Evolutionary conservation across 1,140 invertebrate genomes (phyloP).

Genomic region (Aphaenogaster rudis): DNA sequence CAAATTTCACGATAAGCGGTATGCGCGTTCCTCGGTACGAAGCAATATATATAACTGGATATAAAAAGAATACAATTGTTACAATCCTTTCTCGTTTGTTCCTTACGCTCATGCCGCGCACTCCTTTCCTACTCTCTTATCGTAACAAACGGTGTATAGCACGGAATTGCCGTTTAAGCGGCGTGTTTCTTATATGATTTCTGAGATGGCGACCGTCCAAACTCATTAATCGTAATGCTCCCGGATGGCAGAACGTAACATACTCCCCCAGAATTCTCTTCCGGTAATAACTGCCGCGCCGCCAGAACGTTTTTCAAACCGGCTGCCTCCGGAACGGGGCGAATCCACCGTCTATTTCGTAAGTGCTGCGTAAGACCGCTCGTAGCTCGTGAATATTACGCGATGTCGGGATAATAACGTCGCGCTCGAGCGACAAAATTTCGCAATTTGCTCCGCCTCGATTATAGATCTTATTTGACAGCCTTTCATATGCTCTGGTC

Average conservation of each 20-base stretch:
- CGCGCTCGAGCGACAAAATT: conserved; percentile 50
- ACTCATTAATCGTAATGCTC: conserved; percentile 77
- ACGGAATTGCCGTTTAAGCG: conserved; percentile 76
- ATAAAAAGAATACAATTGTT: conserved; percentile 41
- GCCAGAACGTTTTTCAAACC: conserved; percentile 73
- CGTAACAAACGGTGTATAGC: conserved; percentile 66
- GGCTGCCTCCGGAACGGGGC: conserved; percentile 21
- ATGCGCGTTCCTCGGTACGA: neutral
- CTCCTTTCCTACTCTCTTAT: conserved; percentile 24
- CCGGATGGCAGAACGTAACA: conserved; percentile 56
- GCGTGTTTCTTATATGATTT: conserved; percentile 73
- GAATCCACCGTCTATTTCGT: conserved; percentile 66
- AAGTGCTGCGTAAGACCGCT: conserved; percentile 66
- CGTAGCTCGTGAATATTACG: conserved; percentile 67
- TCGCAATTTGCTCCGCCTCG: conserved; percentile 32
- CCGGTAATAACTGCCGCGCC: conserved; percentile 74
- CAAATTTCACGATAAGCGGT: conserved; percentile 17
- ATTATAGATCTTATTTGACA: conserved; percentile 51
- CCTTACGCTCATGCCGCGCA: neutral
- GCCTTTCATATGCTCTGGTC: neutral
- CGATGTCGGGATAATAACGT: conserved; percentile 66
- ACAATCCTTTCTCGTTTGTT: conserved; percentile 16
- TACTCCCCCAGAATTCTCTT: conserved; percentile 68
- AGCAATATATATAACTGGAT: neutral
- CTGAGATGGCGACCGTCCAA: conserved; percentile 76